phyloP scores from a whole-genome alignment of 2,113 vertebrate genomes.

The Ictalurus punctatus region DNA sequence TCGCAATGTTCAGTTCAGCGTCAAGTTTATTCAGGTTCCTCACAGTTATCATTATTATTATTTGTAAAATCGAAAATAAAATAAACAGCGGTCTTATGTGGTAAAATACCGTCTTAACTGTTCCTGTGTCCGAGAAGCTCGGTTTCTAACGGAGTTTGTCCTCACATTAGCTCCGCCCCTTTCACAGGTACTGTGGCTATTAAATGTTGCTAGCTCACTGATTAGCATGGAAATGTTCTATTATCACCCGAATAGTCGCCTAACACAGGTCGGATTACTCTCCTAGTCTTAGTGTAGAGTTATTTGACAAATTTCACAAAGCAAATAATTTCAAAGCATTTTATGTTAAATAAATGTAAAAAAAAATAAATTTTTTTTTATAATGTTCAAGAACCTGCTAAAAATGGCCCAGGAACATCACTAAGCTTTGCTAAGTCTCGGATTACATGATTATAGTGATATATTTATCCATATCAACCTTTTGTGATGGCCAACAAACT shows the following conservation, averaged over 20 bases:
- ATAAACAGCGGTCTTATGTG: too few species aligned
- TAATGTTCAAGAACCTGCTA: background rate
- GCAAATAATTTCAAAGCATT: too few species aligned
- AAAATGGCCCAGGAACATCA: background rate
- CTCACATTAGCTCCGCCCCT: background rate
- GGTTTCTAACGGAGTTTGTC: background rate
- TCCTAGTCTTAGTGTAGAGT: background rate
- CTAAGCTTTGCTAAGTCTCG: background rate
- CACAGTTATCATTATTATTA: background rate
- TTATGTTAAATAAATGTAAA: background rate
- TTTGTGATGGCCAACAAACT: background rate
- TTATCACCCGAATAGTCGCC: too few species aligned
- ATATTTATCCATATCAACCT: background rate
- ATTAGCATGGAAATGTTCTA: background rate
- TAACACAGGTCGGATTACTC: background rate
- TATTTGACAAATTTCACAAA: too few species aligned
- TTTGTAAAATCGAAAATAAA: too few species aligned
- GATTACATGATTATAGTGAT: background rate
- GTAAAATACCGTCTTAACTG: too few species aligned
- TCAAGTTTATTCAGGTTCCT: background rate
- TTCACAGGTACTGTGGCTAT: background rate
- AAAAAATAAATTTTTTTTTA: too few species aligned
- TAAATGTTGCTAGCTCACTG: background rate
- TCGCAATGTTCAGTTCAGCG: background rate
- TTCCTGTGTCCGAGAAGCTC: background rate